A percentile compares a stretch with the other conserved stretches of the same genome.
These are phyloP conservation scores for Conomelus anceps DNA, from an alignment of 2,888 invertebrate genomes.

Conservation along the genomic window DNA sequence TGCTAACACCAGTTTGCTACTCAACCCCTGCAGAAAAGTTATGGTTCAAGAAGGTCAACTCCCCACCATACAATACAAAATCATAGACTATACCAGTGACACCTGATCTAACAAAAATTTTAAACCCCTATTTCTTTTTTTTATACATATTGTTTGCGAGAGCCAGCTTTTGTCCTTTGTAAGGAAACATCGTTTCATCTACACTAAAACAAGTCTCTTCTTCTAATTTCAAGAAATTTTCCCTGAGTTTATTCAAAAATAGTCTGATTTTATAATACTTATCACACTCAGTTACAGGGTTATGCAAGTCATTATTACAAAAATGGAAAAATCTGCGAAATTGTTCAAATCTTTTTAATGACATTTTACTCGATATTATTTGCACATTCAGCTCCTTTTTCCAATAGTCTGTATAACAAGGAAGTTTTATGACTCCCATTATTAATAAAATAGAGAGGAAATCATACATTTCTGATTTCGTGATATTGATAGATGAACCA, in stretches of 20 bases:
- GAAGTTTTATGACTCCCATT: slow-evolving; percentile 27
- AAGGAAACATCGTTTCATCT: slow-evolving; percentile 39
- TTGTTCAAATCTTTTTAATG: slow-evolving; percentile 31
- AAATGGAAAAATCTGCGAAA: slow-evolving; percentile 22
- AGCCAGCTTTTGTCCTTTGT: slow-evolving; percentile 38
- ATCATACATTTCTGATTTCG: background rate
- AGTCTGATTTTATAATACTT: background rate
- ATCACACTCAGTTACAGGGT: slow-evolving; percentile 14
- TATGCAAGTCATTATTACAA: background rate
- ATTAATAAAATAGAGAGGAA: slow-evolving; percentile 19
- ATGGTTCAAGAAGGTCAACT: slow-evolving; percentile 35
- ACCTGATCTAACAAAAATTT: slow-evolving; percentile 38
- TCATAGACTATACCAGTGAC: slow-evolving; percentile 38
- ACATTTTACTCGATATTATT: slow-evolving; percentile 29
- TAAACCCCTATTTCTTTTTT: slow-evolving; percentile 39
- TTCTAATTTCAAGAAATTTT: slow-evolving; percentile 26
- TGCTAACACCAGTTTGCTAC: too few species aligned
- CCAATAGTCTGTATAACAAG: slow-evolving; percentile 32
- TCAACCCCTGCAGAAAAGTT: too few species aligned
- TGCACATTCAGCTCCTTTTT: slow-evolving; percentile 21
- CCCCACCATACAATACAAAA: slow-evolving; percentile 37
- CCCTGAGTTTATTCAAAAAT: background rate
- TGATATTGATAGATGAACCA: background rate
- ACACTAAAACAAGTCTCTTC: slow-evolving; percentile 35
- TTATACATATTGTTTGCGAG: slow-evolving; percentile 38